phyloP scores from a whole-genome alignment of 2,113 vertebrate genomes.

The Micromys minutus region DNA sequence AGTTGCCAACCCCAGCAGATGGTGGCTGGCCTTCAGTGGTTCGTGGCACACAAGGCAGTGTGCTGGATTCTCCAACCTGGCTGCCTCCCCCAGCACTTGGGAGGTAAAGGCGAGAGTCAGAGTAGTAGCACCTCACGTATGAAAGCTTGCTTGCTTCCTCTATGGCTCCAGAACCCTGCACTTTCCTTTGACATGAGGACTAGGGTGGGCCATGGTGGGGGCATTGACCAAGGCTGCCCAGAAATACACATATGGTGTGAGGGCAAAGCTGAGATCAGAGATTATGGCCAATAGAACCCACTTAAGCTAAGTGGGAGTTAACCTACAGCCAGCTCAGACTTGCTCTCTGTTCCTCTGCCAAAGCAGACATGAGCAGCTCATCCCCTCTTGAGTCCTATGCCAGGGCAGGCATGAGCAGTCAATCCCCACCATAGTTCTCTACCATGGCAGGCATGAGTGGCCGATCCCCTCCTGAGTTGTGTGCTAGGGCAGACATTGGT shows the following conservation, averaged over 20 bases:
- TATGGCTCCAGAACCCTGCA: neutral
- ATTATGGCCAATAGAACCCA: neutral
- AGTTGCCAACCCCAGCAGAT: slow-evolving; percentile 89
- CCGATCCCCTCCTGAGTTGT: neutral
- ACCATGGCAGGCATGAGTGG: neutral
- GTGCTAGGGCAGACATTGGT: neutral
- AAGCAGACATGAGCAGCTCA: neutral
- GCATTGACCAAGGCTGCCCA: neutral
- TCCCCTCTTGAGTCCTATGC: neutral
- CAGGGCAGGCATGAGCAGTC: neutral
- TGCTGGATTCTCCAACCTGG: slow-evolving; percentile 85
- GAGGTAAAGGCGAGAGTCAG: neutral
- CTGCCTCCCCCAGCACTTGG: slow-evolving; percentile 74
- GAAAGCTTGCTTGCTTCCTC: neutral
- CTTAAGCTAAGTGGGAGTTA: neutral
- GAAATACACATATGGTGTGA: neutral
- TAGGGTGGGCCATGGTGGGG: neutral
- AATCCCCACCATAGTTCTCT: neutral
- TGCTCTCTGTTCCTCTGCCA: neutral
- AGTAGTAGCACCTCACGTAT: neutral
- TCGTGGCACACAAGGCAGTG: slow-evolving; percentile 90
- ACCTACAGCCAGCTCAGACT: neutral
- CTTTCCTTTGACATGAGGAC: neutral
- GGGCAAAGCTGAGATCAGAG: neutral
- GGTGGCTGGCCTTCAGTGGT: slow-evolving; percentile 90